Percentiles rank a stretch among this genome's conserved stretches.
Evolutionary conservation across 2,797 vertebrate species (phyloP).

Genomic region (Melanotaenia pygmaea): DNA sequence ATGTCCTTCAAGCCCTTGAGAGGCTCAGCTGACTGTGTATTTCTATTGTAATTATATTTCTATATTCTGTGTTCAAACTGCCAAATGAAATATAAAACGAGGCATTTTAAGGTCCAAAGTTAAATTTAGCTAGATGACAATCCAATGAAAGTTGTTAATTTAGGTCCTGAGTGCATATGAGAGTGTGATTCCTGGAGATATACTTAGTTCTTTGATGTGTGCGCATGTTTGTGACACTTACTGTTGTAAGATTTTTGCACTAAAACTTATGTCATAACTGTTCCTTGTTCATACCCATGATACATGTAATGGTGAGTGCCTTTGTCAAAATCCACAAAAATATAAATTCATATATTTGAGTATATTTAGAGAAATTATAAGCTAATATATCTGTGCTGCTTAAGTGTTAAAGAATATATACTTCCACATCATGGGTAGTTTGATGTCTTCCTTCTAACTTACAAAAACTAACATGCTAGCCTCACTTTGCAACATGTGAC

Average conservation of each 20-base stretch:
- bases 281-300: conserved; percentile 63
- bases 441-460: conserved; percentile 21
- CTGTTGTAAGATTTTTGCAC: conserved; percentile 64
- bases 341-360: conserved; percentile 51
- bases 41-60: conserved; percentile 29
- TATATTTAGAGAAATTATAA: conserved; percentile 56
- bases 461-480: neutral
- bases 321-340: conserved; percentile 70
- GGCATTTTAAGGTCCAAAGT: conserved; percentile 35
- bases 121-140: conserved; percentile 62
- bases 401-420: conserved; percentile 68
- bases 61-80: conserved; percentile 50
- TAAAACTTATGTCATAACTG: conserved; percentile 63
- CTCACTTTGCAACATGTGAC: neutral
- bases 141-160: conserved; percentile 50
- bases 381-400: conserved; percentile 52
- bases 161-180: conserved; percentile 47
- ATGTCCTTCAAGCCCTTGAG: conserved; percentile 79
- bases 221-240: conserved; percentile 69
- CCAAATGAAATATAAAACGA: conserved; percentile 47
- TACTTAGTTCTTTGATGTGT: conserved; percentile 55
- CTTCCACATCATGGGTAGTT: conserved; percentile 27
- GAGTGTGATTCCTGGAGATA: conserved; percentile 43
- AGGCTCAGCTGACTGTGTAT: conserved; percentile 77
- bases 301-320: conserved; percentile 73